Evolutionary conservation across 2,888 invertebrate species (phyloP).

Genomic region (Meteorus cinctellus): DNA sequence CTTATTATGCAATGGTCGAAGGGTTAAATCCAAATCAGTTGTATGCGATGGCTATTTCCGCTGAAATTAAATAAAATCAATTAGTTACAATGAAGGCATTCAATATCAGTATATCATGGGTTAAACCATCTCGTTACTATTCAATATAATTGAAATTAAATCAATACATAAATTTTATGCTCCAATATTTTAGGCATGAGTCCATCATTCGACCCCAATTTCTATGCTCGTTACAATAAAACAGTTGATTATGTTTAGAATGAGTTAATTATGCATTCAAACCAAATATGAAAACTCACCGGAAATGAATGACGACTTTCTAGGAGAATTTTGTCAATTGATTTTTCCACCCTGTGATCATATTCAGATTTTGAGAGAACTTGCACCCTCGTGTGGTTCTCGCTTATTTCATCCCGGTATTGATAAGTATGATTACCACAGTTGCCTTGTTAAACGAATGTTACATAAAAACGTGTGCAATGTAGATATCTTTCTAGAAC

Average conservation of each 20-base stretch:
- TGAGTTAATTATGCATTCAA: not conserved
- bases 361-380: not conserved
- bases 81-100: not conserved
- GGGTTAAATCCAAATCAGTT: constrained; percentile 11
- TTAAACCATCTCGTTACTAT: too few relatives aligned
- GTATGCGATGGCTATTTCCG: not conserved
- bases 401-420: not conserved
- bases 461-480: not conserved
- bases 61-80: not conserved
- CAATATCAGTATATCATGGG: not conserved
- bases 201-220: not conserved
- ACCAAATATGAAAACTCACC: not conserved
- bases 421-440: not conserved
- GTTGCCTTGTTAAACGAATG: too few relatives aligned
- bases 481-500: not conserved
- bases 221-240: not conserved
- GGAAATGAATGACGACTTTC: not conserved
- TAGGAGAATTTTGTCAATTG: not conserved
- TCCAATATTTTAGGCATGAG: not conserved
- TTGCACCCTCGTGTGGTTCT: not conserved
- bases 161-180: not conserved
- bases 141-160: too few relatives aligned
- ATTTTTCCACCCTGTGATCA: not conserved
- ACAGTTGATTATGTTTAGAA: not conserved
- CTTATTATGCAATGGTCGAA: constrained; percentile 5